phyloP scores from a whole-genome alignment of 2,797 vertebrate species.

The Pseudomugil tenellus region DNA sequence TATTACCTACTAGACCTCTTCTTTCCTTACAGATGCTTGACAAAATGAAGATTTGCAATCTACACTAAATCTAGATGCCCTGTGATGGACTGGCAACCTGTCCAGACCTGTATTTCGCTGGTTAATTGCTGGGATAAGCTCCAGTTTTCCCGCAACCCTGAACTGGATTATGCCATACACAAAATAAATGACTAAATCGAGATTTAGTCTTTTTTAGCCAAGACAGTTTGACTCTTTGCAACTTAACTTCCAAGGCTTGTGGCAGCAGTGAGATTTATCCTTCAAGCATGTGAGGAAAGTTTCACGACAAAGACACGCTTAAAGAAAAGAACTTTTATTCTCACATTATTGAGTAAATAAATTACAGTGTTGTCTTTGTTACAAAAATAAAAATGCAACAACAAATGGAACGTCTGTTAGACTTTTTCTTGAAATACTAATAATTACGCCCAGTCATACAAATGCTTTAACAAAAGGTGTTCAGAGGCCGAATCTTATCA shows the following conservation, averaged over 20 bases:
- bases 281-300: not conserved
- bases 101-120: no score
- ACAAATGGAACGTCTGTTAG: not conserved
- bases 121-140: no score
- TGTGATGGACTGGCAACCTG: no score
- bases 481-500: constrained; percentile 1
- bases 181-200: no score
- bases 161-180: no score
- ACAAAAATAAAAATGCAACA: constrained; percentile 72
- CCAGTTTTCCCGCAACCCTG: no score
- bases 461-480: constrained; percentile 47
- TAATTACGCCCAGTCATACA: constrained; percentile 23
- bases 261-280: not conserved
- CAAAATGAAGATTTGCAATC: no score
- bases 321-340: constrained; percentile 82
- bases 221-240: no score
- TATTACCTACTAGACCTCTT: no score
- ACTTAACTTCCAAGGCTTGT: not conserved
- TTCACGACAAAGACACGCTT: constrained; percentile 4
- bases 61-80: no score
- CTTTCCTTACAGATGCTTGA: no score
- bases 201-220: no score
- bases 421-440: constrained; percentile 18
- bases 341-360: constrained; percentile 76
- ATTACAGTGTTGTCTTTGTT: constrained; percentile 69